Evolutionary conservation across 2,113 vertebrate genomes (phyloP).

Genomic region (Halichoerus grypus): DNA sequence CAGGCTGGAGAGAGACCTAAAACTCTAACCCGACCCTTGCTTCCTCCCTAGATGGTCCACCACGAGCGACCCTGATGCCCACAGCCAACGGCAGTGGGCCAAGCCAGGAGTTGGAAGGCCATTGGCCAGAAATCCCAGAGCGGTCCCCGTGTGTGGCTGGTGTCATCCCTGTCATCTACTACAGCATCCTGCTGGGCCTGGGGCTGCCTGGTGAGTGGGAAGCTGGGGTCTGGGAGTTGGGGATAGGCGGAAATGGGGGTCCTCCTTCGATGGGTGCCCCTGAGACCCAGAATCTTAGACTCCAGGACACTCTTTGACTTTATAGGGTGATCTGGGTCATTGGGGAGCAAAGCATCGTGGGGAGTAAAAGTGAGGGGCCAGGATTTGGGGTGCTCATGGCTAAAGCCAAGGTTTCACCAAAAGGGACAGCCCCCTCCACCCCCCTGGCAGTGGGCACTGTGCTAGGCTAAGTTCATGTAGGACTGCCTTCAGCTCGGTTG

Average conservation of each 20-base stretch:
- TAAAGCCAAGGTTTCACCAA: background rate
- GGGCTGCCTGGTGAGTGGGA: constrained; percentile 93
- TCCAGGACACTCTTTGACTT: background rate
- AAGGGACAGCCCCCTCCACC: background rate
- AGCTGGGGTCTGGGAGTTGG: background rate
- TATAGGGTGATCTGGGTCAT: background rate
- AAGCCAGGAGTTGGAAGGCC: constrained; percentile 47
- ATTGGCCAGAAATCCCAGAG: constrained; percentile 73
- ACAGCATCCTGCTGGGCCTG: constrained; percentile 93
- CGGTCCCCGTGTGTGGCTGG: constrained; percentile 92
- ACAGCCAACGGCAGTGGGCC: constrained; percentile 85
- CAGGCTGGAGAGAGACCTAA: background rate
- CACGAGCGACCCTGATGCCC: constrained; percentile 77
- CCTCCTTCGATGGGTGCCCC: rapidly evolving
- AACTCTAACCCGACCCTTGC: background rate
- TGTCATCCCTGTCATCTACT: constrained; percentile 92
- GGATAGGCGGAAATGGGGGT: background rate
- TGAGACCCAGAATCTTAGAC: background rate
- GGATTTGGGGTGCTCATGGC: background rate
- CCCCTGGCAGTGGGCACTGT: background rate
- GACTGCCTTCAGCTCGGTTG: rapidly evolving
- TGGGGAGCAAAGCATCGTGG: background rate
- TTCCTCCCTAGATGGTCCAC: background rate
- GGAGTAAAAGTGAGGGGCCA: background rate
- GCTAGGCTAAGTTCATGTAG: background rate